Conservation (phyloP, 2,797 vertebrate genomes). For the Morelia viridis region DNA sequence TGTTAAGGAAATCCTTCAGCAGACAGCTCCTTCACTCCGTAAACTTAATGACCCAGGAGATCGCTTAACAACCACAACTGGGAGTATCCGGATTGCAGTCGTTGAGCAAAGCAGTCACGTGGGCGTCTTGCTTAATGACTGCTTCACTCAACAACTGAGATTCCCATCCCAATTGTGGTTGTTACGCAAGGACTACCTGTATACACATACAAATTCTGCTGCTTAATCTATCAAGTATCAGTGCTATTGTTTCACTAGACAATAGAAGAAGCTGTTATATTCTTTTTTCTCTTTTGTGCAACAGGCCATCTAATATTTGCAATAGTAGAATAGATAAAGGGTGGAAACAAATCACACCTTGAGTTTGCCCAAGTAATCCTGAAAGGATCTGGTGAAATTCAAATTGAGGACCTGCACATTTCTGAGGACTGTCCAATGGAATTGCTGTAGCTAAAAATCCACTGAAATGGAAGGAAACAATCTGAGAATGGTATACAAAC, state of each 20-base stretch:
- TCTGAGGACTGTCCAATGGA: background rate
- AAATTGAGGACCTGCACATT: background rate
- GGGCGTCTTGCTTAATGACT: no score
- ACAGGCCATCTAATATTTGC: background rate
- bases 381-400: background rate
- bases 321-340: background rate
- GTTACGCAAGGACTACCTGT: background rate
- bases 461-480: background rate
- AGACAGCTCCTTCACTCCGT: no score
- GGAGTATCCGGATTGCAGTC: no score
- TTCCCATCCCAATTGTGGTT: no score
- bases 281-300: background rate
- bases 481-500: background rate
- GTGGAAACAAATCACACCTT: background rate
- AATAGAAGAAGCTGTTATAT: background rate
- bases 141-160: no score
- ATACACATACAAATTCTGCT: background rate
- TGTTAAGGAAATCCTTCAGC: no score
- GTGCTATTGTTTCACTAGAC: background rate
- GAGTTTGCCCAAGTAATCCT: background rate
- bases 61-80: no score
- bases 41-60: no score
- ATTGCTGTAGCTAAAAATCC: background rate
- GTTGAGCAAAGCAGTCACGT: no score
- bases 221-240: background rate